These are phyloP conservation scores for Noctua comes DNA, from an alignment of 2,888 invertebrate species.

Conservation along the genomic window DNA sequence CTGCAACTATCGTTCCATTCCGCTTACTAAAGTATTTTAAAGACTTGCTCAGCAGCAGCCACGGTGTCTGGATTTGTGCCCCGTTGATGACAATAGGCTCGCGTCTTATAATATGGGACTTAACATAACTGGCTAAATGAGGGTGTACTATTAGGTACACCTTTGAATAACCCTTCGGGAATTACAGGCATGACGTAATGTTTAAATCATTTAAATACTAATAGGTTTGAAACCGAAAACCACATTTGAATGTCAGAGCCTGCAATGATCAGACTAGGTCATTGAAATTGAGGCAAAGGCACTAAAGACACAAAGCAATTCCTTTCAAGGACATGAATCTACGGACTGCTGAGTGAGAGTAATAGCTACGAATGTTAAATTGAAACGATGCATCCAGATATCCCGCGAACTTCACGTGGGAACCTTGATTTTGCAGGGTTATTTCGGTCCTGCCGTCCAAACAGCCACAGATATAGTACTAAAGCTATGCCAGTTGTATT, in stretches of 20 bases:
- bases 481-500: constrained; percentile 62
- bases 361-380: constrained; percentile 24
- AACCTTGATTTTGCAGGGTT: constrained; percentile 72
- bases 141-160: not conserved
- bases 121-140: not conserved
- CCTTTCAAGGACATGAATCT: not conserved
- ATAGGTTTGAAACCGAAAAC: not conserved
- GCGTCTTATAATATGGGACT: not conserved
- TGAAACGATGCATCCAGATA: constrained; percentile 34
- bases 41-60: not conserved
- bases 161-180: not conserved
- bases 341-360: not conserved
- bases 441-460: constrained; percentile 67
- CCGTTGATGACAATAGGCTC: not conserved
- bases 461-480: constrained; percentile 57
- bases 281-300: not conserved
- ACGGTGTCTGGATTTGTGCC: not conserved
- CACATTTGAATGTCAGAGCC: not conserved
- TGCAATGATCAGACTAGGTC: not conserved
- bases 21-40: not conserved
- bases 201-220: not conserved
- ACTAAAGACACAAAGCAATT: not conserved
- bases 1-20: not conserved
- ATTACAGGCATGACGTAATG: not conserved
- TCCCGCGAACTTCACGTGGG: constrained; percentile 51